These are phyloP conservation scores for Cercocebus atys DNA, from an alignment of 2,113 vertebrate species.

Conservation along the genomic window DNA sequence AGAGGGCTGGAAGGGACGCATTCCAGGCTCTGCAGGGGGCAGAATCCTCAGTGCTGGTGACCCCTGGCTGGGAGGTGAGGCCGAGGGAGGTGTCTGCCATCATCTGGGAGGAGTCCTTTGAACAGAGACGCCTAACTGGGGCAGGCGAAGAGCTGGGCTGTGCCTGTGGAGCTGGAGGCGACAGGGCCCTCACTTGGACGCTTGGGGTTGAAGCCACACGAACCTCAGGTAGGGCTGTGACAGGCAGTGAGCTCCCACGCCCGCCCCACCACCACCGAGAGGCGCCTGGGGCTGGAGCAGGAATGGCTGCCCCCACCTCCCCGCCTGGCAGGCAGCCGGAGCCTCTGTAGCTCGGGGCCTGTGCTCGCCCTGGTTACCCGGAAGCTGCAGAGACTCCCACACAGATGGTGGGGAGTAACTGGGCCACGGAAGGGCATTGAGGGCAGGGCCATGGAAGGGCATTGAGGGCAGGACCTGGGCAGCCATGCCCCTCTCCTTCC, in stretches of 20 bases:
- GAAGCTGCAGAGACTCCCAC: not conserved
- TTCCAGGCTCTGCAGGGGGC: not conserved
- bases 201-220: not conserved
- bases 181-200: not conserved
- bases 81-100: not conserved
- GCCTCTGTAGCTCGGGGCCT: not conserved
- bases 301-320: not conserved
- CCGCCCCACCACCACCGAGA: not conserved
- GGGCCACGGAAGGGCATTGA: constrained; percentile 73
- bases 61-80: not conserved
- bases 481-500: not conserved
- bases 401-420: constrained; percentile 80
- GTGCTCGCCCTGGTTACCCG: not conserved
- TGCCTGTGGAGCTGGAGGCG: not conserved
- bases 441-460: constrained; percentile 75
- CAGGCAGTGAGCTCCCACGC: not conserved
- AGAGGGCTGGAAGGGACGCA: not conserved
- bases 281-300: not conserved
- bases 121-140: not conserved
- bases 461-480: constrained; percentile 43
- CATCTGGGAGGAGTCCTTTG: not conserved
- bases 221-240: not conserved
- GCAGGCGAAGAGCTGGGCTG: not conserved
- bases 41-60: not conserved
- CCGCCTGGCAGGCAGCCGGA: no score